Percentiles rank a stretch among this genome's conserved stretches.
phyloP scores from a whole-genome alignment of 2,797 vertebrate genomes.

The Trachurus trachurus region DNA sequence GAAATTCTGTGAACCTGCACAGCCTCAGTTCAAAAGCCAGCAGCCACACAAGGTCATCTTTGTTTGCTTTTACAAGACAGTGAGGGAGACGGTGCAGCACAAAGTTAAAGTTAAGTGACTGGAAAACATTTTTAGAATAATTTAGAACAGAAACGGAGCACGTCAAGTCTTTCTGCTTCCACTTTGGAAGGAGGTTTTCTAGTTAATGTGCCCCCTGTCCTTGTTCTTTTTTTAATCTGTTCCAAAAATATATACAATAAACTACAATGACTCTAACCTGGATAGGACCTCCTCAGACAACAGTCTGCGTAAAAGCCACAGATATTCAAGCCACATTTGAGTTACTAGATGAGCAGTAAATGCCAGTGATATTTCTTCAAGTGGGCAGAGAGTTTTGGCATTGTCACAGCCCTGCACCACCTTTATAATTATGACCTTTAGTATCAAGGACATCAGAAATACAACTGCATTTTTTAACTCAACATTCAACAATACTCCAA shows the following conservation, averaged over 20 bases:
- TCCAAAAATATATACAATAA: neutral
- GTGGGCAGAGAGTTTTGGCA: conserved; percentile 23
- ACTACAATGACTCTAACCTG: neutral
- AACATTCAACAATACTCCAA: neutral
- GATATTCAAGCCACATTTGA: conserved; percentile 8
- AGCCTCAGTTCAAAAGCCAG: conserved; percentile 1
- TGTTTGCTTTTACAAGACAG: neutral
- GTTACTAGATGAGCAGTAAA: conserved; percentile 27
- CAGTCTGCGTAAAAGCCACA: neutral
- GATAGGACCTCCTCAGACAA: neutral
- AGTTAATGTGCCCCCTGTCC: neutral
- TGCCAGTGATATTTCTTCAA: conserved; percentile 30
- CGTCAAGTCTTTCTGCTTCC: neutral
- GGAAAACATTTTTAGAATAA: neutral
- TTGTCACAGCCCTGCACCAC: conserved; percentile 11
- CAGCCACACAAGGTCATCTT: neutral
- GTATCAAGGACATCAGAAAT: conserved; percentile 3
- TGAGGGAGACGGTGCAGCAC: neutral
- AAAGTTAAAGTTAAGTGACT: neutral
- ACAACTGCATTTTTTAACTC: neutral
- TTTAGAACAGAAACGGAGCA: neutral
- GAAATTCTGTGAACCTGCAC: neutral
- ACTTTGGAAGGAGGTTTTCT: neutral
- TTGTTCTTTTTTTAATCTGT: conserved; percentile 8
- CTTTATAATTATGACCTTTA: neutral